Base-by-base conservation (phyloP, 2,888 invertebrate species). In the Syrista parreyssii region DNA sequence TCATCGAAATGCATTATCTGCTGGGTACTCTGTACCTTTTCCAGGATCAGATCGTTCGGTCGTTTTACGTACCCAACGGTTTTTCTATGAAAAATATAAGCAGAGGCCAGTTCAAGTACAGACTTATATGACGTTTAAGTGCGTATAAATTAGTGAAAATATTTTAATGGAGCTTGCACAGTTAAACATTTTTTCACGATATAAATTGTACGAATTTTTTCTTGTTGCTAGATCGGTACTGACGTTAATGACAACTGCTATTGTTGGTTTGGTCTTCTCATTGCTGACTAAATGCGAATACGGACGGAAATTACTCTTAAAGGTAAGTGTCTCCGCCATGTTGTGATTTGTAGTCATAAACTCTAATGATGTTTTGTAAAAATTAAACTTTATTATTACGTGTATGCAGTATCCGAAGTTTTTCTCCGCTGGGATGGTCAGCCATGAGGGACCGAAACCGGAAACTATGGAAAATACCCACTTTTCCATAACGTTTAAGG, bases 1-100 rank as follows among this genome's bases (percentile, higher is more conserved):
- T 33, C 95, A 95, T 88, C 92, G 91, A 78, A 92, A 88, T 79
- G 86, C 89, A 1, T 82, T 90, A 15, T 88, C 91, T n/a, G 80
- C 83, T 68, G 88, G 88, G 12, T 97, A 95, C 93, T 95, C 95
- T 85, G 82, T 96, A 1, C 95, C 97, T 0, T 98, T 98, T 92
- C 94, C 94, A 0, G 97, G 97, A 40, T 93, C 97, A 12, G 98
- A 98, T 92, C 93, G 94, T 79, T 95, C 98, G 1, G 95, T 98
- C 0, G 94, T 96, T n/a, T 92, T 94, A 89, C 94, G 98, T 74
- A 95, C 97, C 0, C 98, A 98, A 90, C 93, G 96, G 75, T 94
- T 93, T 88, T 93, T 97, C 32, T 95, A 94, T 88, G 94, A 95
- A 71, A 90, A 92, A 1, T 93, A 94, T 0, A 94, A 95, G 77